Evolutionary conservation across 2,113 vertebrate genomes (phyloP).

Genomic region (Clarias gariepinus): DNA sequence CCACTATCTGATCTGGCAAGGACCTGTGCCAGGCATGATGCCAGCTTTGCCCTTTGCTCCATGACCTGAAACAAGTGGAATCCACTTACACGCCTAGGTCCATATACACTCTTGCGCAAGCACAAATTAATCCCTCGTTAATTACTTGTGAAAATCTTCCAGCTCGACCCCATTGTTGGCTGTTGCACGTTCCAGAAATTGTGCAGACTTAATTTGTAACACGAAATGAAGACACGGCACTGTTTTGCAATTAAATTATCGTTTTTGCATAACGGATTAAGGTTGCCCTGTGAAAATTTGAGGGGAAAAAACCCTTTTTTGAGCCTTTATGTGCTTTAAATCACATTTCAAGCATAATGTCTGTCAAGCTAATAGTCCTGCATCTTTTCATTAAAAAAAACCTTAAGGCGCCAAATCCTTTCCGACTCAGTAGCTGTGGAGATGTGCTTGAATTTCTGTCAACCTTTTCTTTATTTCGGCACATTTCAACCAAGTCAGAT

Average conservation of each 20-base stretch:
- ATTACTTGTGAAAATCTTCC: not conserved
- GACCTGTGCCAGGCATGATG: not conserved
- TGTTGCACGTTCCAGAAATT: not conserved
- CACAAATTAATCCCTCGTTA: not conserved
- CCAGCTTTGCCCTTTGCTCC: conserved; percentile 3
- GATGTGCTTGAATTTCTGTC: not conserved
- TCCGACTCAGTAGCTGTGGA: not conserved
- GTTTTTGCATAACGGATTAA: not conserved
- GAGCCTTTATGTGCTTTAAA: not conserved
- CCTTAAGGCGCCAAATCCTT: conserved; percentile 9
- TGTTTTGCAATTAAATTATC: not conserved
- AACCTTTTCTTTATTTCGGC: not conserved
- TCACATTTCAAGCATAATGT: conserved; percentile 20
- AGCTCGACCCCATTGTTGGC: not conserved
- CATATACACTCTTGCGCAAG: not conserved
- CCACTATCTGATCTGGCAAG: conserved; percentile 25
- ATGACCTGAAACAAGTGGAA: not conserved
- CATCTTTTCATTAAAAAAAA: not conserved
- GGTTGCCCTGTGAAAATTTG: not conserved
- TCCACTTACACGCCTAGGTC: not conserved
- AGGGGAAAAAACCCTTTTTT: not conserved
- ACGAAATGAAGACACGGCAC: not conserved
- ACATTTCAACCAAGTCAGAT: not conserved
- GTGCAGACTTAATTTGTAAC: not conserved
- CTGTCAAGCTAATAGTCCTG: not conserved